phyloP scores from a whole-genome alignment of 2,113 vertebrate species.

The Nothoprocta pentlandii region DNA sequence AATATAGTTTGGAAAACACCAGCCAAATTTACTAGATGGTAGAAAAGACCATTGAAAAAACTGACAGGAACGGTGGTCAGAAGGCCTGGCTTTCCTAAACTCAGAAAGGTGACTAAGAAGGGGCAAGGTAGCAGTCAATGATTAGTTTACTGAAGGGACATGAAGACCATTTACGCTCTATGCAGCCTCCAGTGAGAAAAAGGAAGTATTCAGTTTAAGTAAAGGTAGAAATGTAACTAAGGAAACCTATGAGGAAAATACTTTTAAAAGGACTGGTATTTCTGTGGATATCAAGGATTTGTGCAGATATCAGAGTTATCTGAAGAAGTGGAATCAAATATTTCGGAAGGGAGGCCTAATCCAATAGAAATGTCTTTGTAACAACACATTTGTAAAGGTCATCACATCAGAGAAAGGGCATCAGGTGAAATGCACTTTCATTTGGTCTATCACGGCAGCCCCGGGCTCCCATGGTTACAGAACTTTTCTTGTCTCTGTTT shows the following conservation, averaged over 20 bases:
- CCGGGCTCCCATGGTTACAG: background rate
- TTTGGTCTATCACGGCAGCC: background rate
- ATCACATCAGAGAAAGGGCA: background rate
- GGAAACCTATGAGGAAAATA: background rate
- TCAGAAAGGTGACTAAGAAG: background rate
- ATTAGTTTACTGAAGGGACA: background rate
- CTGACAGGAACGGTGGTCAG: fast-evolving
- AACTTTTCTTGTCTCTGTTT: background rate
- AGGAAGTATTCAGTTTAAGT: background rate
- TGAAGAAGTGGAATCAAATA: background rate
- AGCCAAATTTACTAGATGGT: background rate
- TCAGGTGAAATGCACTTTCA: background rate
- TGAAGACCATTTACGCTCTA: background rate
- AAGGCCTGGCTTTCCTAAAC: background rate
- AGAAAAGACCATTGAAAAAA: background rate
- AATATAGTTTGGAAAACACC: background rate
- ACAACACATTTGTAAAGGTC: background rate
- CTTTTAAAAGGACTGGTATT: background rate
- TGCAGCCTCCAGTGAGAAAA: background rate
- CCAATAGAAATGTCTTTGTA: background rate
- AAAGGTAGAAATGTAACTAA: background rate
- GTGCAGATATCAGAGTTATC: background rate
- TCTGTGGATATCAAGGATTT: background rate
- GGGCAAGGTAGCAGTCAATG: background rate
- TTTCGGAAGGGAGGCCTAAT: background rate